Evolutionary conservation across 2,113 vertebrate genomes (phyloP).

Genomic region (Equus quagga): DNA sequence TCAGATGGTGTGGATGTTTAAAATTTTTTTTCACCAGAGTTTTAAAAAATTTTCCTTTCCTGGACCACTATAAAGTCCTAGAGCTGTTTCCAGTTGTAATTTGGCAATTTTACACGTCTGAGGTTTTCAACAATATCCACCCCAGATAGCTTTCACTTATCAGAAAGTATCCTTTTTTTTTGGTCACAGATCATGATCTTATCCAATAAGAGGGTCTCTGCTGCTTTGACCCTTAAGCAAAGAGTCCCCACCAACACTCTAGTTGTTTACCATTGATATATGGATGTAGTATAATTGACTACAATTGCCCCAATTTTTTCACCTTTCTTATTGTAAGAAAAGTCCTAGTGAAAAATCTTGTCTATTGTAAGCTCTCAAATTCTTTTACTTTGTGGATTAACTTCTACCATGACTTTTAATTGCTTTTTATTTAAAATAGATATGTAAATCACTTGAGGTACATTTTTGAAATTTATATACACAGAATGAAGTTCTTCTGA

Average conservation of each 20-base stretch:
- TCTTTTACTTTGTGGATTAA: not conserved
- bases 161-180: no score
- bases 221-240: not conserved
- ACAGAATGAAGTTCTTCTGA: not conserved
- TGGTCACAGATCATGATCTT: not conserved
- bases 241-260: not conserved
- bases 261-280: not conserved
- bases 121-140: not conserved
- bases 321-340: not conserved
- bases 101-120: not conserved
- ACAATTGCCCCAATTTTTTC: not conserved
- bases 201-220: not conserved
- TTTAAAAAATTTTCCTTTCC: not conserved
- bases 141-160: not conserved
- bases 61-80: not conserved
- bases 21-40: not conserved
- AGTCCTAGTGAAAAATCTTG: not conserved
- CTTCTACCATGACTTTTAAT: not conserved
- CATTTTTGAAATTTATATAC: not conserved
- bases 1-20: not conserved
- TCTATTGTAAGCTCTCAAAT: not conserved
- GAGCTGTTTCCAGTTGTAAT: not conserved
- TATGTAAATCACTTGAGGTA: not conserved
- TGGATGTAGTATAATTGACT: not conserved
- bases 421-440: not conserved